Evolutionary conservation across 2,888 invertebrate species (phyloP).

Genomic region (Unio pictorum): DNA sequence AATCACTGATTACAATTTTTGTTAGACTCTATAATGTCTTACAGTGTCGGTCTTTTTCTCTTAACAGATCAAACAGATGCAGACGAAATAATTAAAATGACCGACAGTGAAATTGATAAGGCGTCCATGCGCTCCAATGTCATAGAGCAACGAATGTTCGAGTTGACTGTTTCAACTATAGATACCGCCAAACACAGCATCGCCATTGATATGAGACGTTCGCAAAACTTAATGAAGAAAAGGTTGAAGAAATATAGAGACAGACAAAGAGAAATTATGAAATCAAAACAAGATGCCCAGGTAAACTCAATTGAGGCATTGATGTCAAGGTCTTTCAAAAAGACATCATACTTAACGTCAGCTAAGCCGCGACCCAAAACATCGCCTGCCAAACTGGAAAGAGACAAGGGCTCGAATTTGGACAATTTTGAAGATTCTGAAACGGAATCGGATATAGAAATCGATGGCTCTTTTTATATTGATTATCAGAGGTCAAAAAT

Average conservation of each 20-base stretch:
- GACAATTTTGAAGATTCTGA: conserved; percentile 6
- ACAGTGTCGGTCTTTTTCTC: no score
- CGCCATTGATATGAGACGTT: conserved; percentile 28
- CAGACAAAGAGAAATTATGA: conserved; percentile 31
- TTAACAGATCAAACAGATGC: no score
- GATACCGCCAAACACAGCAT: conserved; percentile 32
- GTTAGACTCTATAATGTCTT: no score
- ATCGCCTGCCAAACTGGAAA: conserved; percentile 7
- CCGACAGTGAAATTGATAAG: conserved; percentile 27
- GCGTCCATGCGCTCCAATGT: conserved; percentile 29
- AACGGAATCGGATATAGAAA: conserved; percentile 29
- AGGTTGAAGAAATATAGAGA: conserved; percentile 27
- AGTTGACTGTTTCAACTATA: conserved; percentile 25
- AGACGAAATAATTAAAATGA: conserved; percentile 3
- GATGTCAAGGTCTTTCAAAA: conserved; percentile 16
- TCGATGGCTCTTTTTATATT: conserved; percentile 34
- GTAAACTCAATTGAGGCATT: conserved; percentile 28
- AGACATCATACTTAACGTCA: conserved; percentile 4
- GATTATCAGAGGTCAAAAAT: conserved; percentile 37
- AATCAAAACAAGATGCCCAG: conserved; percentile 14
- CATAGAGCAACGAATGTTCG: conserved; percentile 36
- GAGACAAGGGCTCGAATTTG: neutral
- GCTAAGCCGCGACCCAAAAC: conserved; percentile 15
- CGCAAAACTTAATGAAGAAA: conserved; percentile 38
- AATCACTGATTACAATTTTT: no score